Conservation (phyloP, 2,888 invertebrate species). For the Lymantria dispar region DNA sequence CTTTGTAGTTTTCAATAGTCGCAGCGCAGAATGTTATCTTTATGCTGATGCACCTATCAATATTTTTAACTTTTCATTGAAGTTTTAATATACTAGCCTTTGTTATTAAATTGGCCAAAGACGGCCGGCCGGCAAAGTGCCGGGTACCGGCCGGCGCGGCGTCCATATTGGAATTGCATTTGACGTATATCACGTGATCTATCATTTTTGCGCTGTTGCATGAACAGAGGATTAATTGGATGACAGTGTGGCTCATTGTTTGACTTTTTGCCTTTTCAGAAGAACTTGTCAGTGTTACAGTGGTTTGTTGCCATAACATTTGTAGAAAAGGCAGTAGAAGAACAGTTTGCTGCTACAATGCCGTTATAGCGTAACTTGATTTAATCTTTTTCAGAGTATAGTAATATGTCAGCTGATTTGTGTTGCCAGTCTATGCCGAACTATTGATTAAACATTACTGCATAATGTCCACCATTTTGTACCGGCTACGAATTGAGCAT, state of each 20-base stretch:
- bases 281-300: background rate
- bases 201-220: constrained; percentile 13
- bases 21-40: background rate
- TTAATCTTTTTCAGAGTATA: no score
- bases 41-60: background rate
- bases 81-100: constrained; percentile 1
- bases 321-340: background rate
- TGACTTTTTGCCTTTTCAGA: constrained; percentile 1
- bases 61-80: background rate
- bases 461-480: constrained; percentile 69
- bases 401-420: constrained; percentile 6
- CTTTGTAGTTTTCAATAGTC: constrained; percentile 1
- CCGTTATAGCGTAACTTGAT: background rate
- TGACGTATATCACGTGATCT: constrained; percentile 50
- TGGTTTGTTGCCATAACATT: background rate
- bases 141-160: constrained; percentile 44
- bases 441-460: constrained; percentile 66
- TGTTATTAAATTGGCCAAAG: constrained; percentile 23
- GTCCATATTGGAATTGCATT: constrained; percentile 26
- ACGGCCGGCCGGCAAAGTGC: constrained; percentile 38
- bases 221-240: constrained; percentile 6
- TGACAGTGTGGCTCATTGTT: constrained; percentile 10
- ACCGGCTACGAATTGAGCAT: constrained; percentile 38
- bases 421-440: constrained; percentile 30
- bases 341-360: background rate